These are phyloP conservation scores for Platygyra sinensis DNA, from an alignment of 64 coral and sea anemone genomes.

Conservation along the genomic window DNA sequence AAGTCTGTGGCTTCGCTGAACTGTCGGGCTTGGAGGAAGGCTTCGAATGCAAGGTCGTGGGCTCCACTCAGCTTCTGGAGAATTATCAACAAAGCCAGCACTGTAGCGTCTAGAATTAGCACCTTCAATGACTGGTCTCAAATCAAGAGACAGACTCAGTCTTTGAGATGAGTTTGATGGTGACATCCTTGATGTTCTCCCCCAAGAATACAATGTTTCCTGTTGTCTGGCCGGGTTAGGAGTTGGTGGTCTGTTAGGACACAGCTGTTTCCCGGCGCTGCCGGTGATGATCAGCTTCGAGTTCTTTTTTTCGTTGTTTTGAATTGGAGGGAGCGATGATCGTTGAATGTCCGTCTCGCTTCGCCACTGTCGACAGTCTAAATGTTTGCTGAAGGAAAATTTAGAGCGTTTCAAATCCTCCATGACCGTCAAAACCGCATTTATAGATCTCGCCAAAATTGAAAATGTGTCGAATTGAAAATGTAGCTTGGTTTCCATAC, in stretches of 20 bases:
- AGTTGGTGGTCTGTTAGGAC: background rate
- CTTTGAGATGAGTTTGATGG: constrained; percentile 1
- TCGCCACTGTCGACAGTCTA: background rate
- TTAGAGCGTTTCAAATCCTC: constrained; percentile 19
- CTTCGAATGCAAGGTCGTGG: constrained; percentile 19
- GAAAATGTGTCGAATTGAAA: background rate
- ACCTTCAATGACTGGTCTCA: background rate
- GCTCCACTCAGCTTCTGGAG: background rate
- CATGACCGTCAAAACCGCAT: background rate
- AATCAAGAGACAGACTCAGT: constrained; percentile 6
- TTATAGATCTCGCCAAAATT: background rate
- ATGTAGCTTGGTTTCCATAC: constrained; percentile 4
- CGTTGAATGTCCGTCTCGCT: constrained; percentile 23
- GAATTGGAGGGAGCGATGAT: constrained; percentile 25
- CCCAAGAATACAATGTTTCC: constrained; percentile 27
- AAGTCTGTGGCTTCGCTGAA: background rate
- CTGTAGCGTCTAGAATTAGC: background rate
- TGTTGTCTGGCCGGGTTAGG: background rate
- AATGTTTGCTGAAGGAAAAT: background rate
- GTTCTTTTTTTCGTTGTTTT: constrained; percentile 5
- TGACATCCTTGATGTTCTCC: constrained; percentile 11
- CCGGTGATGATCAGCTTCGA: background rate
- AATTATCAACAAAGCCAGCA: background rate
- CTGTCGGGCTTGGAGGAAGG: constrained; percentile 20
- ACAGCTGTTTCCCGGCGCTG: background rate